Evolutionary conservation across 2,113 vertebrate species (phyloP).

Genomic region (Phaetusa simplex): DNA sequence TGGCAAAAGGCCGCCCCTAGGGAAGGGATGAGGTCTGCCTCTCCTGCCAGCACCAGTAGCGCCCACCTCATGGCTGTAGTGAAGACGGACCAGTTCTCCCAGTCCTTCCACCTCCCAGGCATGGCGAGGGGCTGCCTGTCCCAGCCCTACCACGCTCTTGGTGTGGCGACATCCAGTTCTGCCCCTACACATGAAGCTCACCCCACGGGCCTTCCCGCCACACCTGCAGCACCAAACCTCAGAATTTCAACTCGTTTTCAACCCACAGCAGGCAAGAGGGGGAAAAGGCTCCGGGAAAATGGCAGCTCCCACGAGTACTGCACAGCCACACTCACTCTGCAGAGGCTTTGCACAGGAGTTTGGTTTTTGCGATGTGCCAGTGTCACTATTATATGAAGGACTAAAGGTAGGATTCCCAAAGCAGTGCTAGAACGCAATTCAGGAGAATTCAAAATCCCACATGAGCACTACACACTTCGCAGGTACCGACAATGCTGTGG

Average conservation of each 20-base stretch:
- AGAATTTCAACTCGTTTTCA: not conserved
- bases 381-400: no score
- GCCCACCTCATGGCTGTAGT: not conserved
- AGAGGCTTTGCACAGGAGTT: not conserved
- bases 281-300: not conserved
- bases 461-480: fast-evolving
- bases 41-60: not conserved
- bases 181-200: not conserved
- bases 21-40: not conserved
- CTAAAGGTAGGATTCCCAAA: not conserved
- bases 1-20: fast-evolving
- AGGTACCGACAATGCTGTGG: fast-evolving
- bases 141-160: not conserved
- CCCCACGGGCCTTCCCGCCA: not conserved
- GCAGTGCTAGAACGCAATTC: no score
- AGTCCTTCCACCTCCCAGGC: not conserved
- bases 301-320: not conserved
- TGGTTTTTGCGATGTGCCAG: not conserved
- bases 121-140: not conserved
- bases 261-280: not conserved
- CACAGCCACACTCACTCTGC: not conserved
- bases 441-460: not conserved
- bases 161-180: not conserved
- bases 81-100: not conserved
- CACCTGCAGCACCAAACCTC: not conserved